Evolutionary conservation across 1,140 invertebrate genomes (phyloP).

Genomic region (Zaprionus capensis): DNA sequence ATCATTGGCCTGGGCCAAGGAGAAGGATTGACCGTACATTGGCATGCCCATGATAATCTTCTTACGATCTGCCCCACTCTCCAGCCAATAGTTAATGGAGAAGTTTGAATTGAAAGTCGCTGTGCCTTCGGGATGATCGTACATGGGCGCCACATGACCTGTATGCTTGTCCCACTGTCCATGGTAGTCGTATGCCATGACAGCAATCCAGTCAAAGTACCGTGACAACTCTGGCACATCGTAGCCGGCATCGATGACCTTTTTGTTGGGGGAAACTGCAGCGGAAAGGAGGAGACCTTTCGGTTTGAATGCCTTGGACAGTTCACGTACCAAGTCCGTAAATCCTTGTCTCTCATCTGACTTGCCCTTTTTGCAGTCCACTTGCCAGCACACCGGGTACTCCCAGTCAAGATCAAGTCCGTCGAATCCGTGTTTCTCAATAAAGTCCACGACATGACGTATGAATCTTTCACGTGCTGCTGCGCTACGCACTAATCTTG

Average conservation of each 20-base stretch:
- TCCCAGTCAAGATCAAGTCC: conserved; percentile 96
- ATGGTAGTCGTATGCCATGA: conserved; percentile 95
- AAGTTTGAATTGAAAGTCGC: conserved; percentile 94
- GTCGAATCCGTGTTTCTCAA: conserved; percentile 92
- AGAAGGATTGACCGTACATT: conserved; percentile 94
- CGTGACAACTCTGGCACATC: conserved; percentile 89
- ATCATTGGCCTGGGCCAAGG: conserved; percentile 87
- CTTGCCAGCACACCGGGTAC: conserved; percentile 96
- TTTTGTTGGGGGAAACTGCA: conserved; percentile 93
- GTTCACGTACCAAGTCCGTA: conserved; percentile 88
- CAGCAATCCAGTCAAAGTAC: conserved; percentile 92
- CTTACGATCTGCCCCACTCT: conserved; percentile 88
- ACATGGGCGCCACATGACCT: conserved; percentile 92
- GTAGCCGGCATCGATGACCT: conserved; percentile 92
- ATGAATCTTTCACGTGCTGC: conserved; percentile 90
- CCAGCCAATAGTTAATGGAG: conserved; percentile 92
- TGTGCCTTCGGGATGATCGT: conserved; percentile 88
- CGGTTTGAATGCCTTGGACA: conserved; percentile 89
- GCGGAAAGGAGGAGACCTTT: conserved; percentile 90
- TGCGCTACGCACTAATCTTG: conserved; percentile 91
- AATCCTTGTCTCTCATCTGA: conserved; percentile 91
- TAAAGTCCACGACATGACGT: conserved; percentile 90
- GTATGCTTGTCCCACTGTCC: conserved; percentile 94
- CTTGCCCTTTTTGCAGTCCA: conserved; percentile 90
- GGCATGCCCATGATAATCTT: conserved; percentile 94